Base-by-base conservation (phyloP, 2,888 invertebrate species). In the Gymnoscelis rufifasciata region DNA sequence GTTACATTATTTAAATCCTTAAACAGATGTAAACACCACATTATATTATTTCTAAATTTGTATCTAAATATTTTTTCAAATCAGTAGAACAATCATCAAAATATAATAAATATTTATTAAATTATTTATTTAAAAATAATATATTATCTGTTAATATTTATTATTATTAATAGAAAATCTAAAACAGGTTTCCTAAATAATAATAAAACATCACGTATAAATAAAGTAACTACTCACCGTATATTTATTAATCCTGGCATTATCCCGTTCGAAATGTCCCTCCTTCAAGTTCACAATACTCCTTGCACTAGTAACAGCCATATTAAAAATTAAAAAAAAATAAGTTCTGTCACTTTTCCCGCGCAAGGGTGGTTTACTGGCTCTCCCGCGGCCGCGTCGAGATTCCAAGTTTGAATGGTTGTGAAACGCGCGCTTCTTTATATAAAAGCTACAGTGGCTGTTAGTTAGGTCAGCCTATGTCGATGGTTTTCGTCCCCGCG, bases 341-440 rank as follows among this genome's bases (percentile, higher is more conserved):
- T 62, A 65, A 67, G 70, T 55, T 69, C 72, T 74, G 76, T 79
- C 76, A 83, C 76, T 77, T 71, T 77, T 69, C 73, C 68, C 80
- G 82, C 78, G 74, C 38, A 59, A 64, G 63, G 62, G 49, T 49
- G 66, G 64, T 19, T 19, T 60, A 66, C 59, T 57, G 75, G 74
- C 76, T 80, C 79, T 78, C 78, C 72, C 72, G 77, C 76, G 78
- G 70, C 70, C 80, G 79, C 83, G 72, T 39, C 76, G 78, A 86
- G 86, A 83, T 74, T 84, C 79, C 72, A 82, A 82, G 71, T 74
- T 75, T 66, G 77, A 84, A 83, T 86, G 86, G 66, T 83, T 82
- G 77, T 74, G 75, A 83, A 81, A 83, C 71, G 67, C 68, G 65
- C 76, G 80, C 76, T 79, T 81, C 83, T 67, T 82, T 87, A 86